Percentiles rank a stretch among this genome's conserved stretches.
These are phyloP conservation scores for Agapetus fuscipes DNA, from an alignment of 2,888 invertebrate species.

Conservation along the genomic window DNA sequence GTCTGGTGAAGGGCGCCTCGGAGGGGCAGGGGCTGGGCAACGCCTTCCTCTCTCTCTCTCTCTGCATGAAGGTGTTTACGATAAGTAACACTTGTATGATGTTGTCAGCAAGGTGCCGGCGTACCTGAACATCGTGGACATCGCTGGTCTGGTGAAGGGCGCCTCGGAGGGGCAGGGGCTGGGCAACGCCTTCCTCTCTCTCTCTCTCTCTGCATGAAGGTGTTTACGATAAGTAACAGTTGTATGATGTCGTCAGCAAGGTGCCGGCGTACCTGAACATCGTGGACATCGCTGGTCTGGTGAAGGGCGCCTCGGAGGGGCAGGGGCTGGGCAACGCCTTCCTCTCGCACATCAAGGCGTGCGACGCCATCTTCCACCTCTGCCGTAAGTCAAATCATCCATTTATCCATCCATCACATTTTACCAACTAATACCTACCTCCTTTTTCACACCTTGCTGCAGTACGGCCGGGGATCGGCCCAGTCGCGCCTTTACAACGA, in stretches of 20 bases:
- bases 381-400: slow-evolving; percentile 62
- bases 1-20: slow-evolving; percentile 94
- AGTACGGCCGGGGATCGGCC: too few relatives aligned
- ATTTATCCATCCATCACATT: too few relatives aligned
- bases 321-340: slow-evolving; percentile 98
- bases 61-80: not conserved
- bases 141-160: slow-evolving; percentile 96
- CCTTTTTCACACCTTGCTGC: too few relatives aligned
- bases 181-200: slow-evolving; percentile 97
- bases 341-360: slow-evolving; percentile 95
- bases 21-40: slow-evolving; percentile 98
- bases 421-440: too few relatives aligned
- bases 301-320: slow-evolving; percentile 96
- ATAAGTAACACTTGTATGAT: not conserved
- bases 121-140: slow-evolving; percentile 94
- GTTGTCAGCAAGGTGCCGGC: slow-evolving; percentile 92
- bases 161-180: slow-evolving; percentile 97
- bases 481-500: too few relatives aligned
- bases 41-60: slow-evolving; percentile 95
- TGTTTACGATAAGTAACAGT: too few relatives aligned
- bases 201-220: slow-evolving; percentile 37
- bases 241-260: slow-evolving; percentile 84
- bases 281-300: slow-evolving; percentile 97
- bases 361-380: slow-evolving; percentile 96
- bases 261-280: slow-evolving; percentile 97